phyloP scores from a whole-genome alignment of 2,797 vertebrate genomes.

The Platyrinchus mystaceus region DNA sequence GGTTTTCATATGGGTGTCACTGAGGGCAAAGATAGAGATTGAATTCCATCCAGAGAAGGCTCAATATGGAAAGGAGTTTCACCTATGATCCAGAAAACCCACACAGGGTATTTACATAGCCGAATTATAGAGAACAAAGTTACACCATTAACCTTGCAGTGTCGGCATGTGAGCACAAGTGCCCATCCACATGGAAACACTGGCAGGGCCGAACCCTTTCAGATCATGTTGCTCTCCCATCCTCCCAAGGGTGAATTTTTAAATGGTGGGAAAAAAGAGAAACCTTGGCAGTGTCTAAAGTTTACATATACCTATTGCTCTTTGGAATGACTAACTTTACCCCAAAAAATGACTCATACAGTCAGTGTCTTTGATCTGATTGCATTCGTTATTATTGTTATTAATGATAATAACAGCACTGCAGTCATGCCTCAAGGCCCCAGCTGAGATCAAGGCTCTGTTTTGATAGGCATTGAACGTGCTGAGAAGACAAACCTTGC shows the following conservation, averaged over 20 bases:
- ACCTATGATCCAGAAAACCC: conserved; percentile 18
- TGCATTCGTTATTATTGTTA: conserved; percentile 35
- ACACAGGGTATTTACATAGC: neutral
- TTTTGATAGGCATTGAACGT: conserved; percentile 24
- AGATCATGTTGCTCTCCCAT: neutral
- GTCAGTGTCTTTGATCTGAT: conserved; percentile 57
- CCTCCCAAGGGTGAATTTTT: conserved; percentile 22
- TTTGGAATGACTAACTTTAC: conserved; percentile 40
- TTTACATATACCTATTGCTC: conserved; percentile 47
- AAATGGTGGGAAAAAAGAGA: conserved; percentile 54
- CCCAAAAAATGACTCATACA: conserved; percentile 48
- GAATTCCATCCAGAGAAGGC: neutral
- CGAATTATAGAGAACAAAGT: neutral
- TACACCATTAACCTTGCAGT: conserved; percentile 10
- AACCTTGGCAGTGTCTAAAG: conserved; percentile 10
- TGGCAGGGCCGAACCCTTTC: neutral
- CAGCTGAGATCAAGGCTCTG: conserved; percentile 67
- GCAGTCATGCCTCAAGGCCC: conserved; percentile 40
- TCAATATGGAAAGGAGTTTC: neutral
- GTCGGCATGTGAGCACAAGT: conserved; percentile 48
- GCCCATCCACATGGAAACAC: conserved; percentile 8
- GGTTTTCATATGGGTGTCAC: neutral
- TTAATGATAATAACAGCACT: conserved; percentile 38
- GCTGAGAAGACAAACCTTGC: conserved; percentile 45
- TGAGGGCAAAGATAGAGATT: neutral